Base-by-base conservation (phyloP, 1,140 invertebrate species). In the Drosophila novamexicana region DNA sequence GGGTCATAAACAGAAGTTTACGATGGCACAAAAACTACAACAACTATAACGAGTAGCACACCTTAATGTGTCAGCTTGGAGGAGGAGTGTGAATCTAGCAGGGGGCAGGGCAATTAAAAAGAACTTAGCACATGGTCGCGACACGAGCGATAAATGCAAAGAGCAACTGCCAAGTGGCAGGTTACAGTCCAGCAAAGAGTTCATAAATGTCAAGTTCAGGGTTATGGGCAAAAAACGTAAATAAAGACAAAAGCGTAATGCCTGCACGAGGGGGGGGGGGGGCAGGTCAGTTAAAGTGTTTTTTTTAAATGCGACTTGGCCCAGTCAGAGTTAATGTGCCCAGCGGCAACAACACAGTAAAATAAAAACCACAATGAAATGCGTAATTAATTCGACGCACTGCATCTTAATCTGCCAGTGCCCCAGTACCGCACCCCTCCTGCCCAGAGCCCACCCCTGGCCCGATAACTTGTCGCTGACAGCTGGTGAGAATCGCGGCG, bases 191-290 rank as follows among this genome's bases (percentile, higher is more conserved):
- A 32, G n/a, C 22, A 29, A 29, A 63, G 50, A 85, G 83, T 82
- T 79, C 79, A 77, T 79, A 77, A 86, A 88, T 83, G 83, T 86
- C 84, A 86, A 86, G 83, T 86, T 86, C 83, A 88, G 80, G 83
- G 83, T 49, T 82, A 70, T 64, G 53, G 16, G 47, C 44, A 74
- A 58, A 68, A 36, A 39, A 37, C 52, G 67, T 47, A 56, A 49
- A 76, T 50, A 79, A 34, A 50, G 36, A 47, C 45, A 59, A 63
- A 52, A 49, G 54, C 45, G 16, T 22, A 12, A 44, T 36, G 56
- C 44, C 37, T 18, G n/a, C 49, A n/a, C 6, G 18, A 18, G 42
- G 49, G n/a, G 45, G 45, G 9, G 18, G 22, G 39, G 29, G 6
- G 42, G 2, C 16, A 37, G 34, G 50, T 8, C 34, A 34, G 42